phyloP scores from a whole-genome alignment of 2,113 vertebrate genomes.

The Syngnathus floridae region DNA sequence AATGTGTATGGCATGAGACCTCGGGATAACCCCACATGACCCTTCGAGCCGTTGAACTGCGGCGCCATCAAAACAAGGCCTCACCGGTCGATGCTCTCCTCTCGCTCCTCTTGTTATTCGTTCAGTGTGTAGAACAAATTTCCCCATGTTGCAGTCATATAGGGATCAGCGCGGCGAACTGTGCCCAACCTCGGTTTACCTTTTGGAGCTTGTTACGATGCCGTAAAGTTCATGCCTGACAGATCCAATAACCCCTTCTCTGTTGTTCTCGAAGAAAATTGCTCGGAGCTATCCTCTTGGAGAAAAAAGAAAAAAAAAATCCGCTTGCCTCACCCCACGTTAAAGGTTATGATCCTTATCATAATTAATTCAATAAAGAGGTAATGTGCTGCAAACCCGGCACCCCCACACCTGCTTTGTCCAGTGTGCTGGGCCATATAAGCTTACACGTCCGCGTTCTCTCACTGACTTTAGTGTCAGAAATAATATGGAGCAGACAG shows the following conservation, averaged over 20 bases:
- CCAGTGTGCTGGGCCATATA: slow-evolving; percentile 51
- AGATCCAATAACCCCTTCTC: slow-evolving; percentile 93
- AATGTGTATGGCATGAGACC: slow-evolving; percentile 48
- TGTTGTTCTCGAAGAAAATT: slow-evolving; percentile 86
- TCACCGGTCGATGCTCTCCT: slow-evolving; percentile 30
- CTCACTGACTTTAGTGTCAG: slow-evolving; percentile 84
- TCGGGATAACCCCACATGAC: slow-evolving; percentile 49
- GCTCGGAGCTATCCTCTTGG: slow-evolving; percentile 85
- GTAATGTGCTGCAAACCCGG: slow-evolving; percentile 96
- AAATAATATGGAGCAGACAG: slow-evolving; percentile 91
- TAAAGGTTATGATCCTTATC: slow-evolving; percentile 99
- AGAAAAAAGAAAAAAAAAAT: slow-evolving; percentile 54
- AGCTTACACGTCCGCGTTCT: slow-evolving; percentile 83
- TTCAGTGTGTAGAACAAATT: slow-evolving; percentile 98
- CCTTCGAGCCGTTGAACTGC: slow-evolving; percentile 39
- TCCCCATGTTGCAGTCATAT: slow-evolving; percentile 80
- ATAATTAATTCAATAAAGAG: slow-evolving; percentile 99
- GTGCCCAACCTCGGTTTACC: slow-evolving; percentile 88
- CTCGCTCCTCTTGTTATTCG: slow-evolving; percentile 77
- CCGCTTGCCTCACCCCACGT: slow-evolving; percentile 90
- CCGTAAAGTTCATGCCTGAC: slow-evolving; percentile 98
- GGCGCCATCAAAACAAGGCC: slow-evolving; percentile 52
- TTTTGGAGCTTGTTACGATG: slow-evolving; percentile 89
- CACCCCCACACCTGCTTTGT: slow-evolving; percentile 75
- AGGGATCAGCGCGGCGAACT: slow-evolving; percentile 86